Conservation (phyloP, 2,113 vertebrate species). For the Ictidomys tridecemlineatus region DNA sequence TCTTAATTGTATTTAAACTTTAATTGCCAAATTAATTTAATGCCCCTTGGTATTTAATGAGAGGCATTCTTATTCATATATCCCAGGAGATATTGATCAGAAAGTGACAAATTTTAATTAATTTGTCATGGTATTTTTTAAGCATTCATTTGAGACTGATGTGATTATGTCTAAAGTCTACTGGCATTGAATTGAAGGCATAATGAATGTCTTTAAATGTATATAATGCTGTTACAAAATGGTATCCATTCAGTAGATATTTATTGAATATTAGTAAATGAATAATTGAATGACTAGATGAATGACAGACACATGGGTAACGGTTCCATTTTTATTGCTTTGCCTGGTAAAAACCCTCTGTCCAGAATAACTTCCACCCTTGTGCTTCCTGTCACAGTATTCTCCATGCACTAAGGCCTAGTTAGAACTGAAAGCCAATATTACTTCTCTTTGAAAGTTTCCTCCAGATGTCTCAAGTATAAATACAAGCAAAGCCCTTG, state of each 20-base stretch:
- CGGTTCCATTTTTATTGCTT: background rate
- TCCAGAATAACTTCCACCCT: background rate
- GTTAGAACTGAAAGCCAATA: background rate
- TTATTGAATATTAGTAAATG: background rate
- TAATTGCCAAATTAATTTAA: conserved; percentile 5
- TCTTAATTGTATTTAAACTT: conserved; percentile 49
- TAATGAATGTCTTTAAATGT: background rate
- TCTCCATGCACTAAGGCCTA: background rate
- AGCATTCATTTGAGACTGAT: background rate
- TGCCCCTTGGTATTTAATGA: background rate
- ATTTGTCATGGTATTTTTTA: background rate
- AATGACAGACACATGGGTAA: background rate
- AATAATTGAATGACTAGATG: background rate
- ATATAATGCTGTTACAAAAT: background rate
- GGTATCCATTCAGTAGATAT: background rate
- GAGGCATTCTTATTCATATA: background rate
- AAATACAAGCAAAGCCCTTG: conserved; percentile 32
- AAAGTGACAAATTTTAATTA: conserved; percentile 8
- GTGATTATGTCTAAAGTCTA: background rate
- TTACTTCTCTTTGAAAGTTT: background rate
- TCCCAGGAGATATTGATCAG: background rate
- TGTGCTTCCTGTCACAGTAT: conserved; percentile 27
- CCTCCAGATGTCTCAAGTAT: background rate
- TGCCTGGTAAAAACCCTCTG: background rate
- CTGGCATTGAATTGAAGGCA: background rate